phyloP scores from a whole-genome alignment of 1,140 invertebrate species.

The Daktulosphaira vitifoliae region DNA sequence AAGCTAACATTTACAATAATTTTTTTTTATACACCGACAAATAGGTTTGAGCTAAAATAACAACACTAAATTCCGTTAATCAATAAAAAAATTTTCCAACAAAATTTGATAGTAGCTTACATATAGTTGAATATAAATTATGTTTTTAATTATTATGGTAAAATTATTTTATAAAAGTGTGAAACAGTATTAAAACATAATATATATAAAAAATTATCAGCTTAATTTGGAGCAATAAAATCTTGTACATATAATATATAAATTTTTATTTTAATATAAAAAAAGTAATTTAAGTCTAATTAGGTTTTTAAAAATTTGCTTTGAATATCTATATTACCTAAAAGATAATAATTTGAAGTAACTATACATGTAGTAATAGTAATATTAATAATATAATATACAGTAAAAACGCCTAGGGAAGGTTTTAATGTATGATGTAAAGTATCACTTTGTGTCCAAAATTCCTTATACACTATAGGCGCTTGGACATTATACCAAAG shows the following conservation, averaged over 20 bases:
- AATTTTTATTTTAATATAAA: too few relatives aligned
- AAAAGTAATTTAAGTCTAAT: too few relatives aligned
- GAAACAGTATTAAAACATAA: too few relatives aligned
- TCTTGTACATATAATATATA: too few relatives aligned
- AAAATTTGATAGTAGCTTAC: too few relatives aligned
- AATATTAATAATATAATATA: constrained; percentile 14
- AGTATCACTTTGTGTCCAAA: neutral
- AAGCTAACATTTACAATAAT: constrained; percentile 33
- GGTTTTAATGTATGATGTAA: neutral
- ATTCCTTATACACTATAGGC: constrained; percentile 5
- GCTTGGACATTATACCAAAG: constrained; percentile 1
- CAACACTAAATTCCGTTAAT: constrained; percentile 18
- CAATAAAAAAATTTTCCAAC: constrained; percentile 10
- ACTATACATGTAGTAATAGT: constrained; percentile 12
- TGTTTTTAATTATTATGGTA: too few relatives aligned
- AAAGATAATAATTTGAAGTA: constrained; percentile 1
- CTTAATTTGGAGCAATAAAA: too few relatives aligned
- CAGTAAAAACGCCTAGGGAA: constrained; percentile 5
- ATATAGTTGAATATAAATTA: too few relatives aligned
- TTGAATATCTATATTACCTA: too few relatives aligned
- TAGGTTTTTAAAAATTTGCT: too few relatives aligned
- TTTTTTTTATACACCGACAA: constrained; percentile 3
- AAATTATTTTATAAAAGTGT: too few relatives aligned
- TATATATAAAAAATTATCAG: too few relatives aligned
- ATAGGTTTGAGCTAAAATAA: constrained; percentile 11